Base-by-base conservation (phyloP, 2,113 vertebrate species). In the Oenanthe melanoleuca region DNA sequence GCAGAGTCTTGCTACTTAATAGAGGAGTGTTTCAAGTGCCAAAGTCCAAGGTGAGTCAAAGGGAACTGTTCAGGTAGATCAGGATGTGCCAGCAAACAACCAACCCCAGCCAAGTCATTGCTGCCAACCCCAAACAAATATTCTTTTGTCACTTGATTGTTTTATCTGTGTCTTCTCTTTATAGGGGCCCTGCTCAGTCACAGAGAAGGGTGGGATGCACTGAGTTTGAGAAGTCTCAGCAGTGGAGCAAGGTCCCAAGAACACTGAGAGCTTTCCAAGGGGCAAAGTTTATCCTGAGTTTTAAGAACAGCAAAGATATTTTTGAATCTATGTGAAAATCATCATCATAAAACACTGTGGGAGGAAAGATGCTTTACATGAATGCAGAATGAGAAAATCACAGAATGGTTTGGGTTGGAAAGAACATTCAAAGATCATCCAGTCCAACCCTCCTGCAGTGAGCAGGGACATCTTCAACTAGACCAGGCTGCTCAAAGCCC, bases 41-140 rank as follows among this genome's bases (percentile, higher is more conserved):
- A 77, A 65, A 91, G 79, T 57, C 91, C 93, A 96, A 96, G 93
- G 94, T 90, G 80, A 95, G 50, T 75, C 66, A 60, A 81, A 88
- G 85, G 60, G 63, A 84, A 64, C 37, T 75, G 15, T 33, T 88
- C 81, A 69, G 89, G 84, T 91, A 75, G 37, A 45, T 31, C 31
- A 79, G 60, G 42, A 45, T 2, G 26, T 50, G 42, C 8, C 82
- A 93, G 59, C 3, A 65, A 74, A 18, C 17, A 70, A 15, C 21
- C 10, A 26, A 4, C 17, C 44, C 66, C 61, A 80, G 38, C 31
- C 45, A 91, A 72, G 33, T 7, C n/a, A 31, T 18, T 64, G 8
- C 63, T 91, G 69, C 21, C 86, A 91, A 34, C 11, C 9, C 7
- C 28, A 61, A 57, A 77, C 5, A 59, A 78, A 79, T 22, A 38